Percentiles rank a stretch among this genome's conserved stretches.
Conservation (phyloP, 1,140 invertebrate species). For the Pogonus chalceus region DNA sequence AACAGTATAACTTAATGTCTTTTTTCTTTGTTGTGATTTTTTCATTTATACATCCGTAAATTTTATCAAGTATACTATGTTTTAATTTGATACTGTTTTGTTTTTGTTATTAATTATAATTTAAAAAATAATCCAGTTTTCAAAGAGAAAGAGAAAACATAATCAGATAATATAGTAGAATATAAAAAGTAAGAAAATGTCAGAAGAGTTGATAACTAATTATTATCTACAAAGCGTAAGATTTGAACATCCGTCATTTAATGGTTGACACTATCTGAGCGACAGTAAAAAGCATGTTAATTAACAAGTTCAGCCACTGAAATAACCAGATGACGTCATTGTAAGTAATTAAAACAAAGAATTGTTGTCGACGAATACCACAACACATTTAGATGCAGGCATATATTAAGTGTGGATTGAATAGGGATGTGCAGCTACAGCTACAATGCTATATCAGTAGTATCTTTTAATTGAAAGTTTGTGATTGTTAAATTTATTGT, state of each 20-base stretch:
- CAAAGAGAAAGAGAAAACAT: too few species aligned
- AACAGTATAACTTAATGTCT: too few species aligned
- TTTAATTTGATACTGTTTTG: too few species aligned
- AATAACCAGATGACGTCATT: not conserved
- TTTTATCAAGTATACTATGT: too few species aligned
- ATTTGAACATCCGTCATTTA: constrained; percentile 2
- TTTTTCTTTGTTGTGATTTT: too few species aligned
- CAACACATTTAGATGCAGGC: not conserved
- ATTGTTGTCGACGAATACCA: too few species aligned
- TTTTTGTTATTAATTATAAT: too few species aligned
- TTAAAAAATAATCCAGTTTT: too few species aligned
- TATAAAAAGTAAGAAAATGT: not conserved
- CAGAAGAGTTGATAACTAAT: not conserved
- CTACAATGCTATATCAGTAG: too few species aligned
- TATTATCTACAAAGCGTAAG: constrained; percentile 4
- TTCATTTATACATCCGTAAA: too few species aligned
- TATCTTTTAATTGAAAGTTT: too few species aligned
- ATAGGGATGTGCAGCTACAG: not conserved
- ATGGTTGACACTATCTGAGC: constrained; percentile 1
- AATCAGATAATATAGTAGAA: constrained; percentile 1
- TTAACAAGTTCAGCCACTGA: not conserved
- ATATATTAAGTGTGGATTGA: not conserved
- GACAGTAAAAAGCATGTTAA: constrained; percentile 6
- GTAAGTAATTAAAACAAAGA: constrained; percentile 5
- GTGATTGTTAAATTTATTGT: too few species aligned